Conservation (phyloP, 2,888 invertebrate species). For the Pomacea canaliculata region DNA sequence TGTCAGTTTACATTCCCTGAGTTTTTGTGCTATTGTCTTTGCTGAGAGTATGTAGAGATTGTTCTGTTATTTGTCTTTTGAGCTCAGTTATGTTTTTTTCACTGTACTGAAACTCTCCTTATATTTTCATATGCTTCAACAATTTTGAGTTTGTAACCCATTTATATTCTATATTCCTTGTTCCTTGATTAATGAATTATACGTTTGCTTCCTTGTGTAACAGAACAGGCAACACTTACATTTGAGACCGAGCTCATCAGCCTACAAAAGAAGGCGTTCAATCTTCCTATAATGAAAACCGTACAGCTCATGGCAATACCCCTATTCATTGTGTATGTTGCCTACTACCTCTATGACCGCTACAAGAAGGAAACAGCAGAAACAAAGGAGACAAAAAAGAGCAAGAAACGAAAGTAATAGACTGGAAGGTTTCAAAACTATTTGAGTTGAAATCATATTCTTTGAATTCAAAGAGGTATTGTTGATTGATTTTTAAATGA, state of each 20-base stretch:
- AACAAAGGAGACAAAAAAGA: constrained; percentile 15
- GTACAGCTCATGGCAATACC: constrained; percentile 35
- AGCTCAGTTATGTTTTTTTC: too few relatives aligned
- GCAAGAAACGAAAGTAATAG: constrained; percentile 15
- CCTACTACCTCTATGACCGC: constrained; percentile 39
- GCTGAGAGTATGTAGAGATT: too few relatives aligned
- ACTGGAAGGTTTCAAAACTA: not conserved
- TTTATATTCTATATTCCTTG: too few relatives aligned
- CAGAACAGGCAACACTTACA: constrained; percentile 49
- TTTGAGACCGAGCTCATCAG: constrained; percentile 47
- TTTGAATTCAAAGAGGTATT: not conserved
- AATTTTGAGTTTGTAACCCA: too few relatives aligned
- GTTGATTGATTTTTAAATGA: too few relatives aligned
- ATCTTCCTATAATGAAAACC: constrained; percentile 21
- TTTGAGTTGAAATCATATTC: not conserved
- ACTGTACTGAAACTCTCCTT: too few relatives aligned
- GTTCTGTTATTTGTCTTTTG: too few relatives aligned
- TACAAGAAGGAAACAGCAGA: constrained; percentile 35
- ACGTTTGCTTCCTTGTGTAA: too few relatives aligned
- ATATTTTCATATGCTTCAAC: too few relatives aligned
- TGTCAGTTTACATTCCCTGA: too few relatives aligned
- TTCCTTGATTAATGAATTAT: too few relatives aligned
- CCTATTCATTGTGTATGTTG: constrained; percentile 29
- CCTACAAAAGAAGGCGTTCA: constrained; percentile 42
- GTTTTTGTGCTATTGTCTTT: too few relatives aligned